phyloP scores from a whole-genome alignment of 53 echinoderm and acorn worm species.

The Hippasteria phrygiana region DNA sequence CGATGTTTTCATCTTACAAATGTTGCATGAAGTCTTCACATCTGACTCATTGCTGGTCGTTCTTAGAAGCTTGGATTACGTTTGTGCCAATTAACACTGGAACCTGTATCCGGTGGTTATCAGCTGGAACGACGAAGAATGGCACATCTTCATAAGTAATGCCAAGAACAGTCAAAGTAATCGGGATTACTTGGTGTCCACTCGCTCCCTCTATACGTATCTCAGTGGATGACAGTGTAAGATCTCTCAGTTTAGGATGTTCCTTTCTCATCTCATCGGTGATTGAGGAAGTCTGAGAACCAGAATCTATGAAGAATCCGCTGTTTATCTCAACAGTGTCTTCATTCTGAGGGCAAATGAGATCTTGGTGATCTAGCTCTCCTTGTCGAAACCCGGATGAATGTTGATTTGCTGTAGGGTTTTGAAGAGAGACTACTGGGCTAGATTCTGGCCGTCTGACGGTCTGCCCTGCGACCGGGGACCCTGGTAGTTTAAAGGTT shows the following conservation, averaged over 20 bases:
- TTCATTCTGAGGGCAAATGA: slow-evolving; percentile 25
- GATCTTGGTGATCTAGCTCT: slow-evolving; percentile 1
- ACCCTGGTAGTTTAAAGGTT: slow-evolving; percentile 13
- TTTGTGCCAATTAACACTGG: slow-evolving; percentile 58
- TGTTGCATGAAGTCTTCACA: neutral
- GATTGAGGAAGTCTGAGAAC: slow-evolving; percentile 44
- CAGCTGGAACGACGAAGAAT: slow-evolving; percentile 25
- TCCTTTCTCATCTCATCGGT: neutral
- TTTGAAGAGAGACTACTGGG: neutral
- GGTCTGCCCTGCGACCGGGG: neutral
- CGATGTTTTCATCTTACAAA: neutral
- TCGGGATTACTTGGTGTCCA: slow-evolving; percentile 42
- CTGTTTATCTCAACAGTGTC: neutral
- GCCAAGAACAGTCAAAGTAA: neutral
- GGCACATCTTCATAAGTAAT: slow-evolving; percentile 13
- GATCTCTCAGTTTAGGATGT: neutral
- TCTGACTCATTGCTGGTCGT: neutral
- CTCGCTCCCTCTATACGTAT: slow-evolving; percentile 57
- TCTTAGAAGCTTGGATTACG: slow-evolving; percentile 30
- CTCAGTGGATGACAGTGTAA: neutral
- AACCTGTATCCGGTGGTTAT: slow-evolving; percentile 3
- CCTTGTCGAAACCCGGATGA: too few species aligned
- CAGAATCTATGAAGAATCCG: neutral
- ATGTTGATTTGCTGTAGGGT: neutral
- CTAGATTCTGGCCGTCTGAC: neutral